These are phyloP conservation scores for Clunio marinus DNA, from an alignment of 2,888 invertebrate species.

Conservation along the genomic window DNA sequence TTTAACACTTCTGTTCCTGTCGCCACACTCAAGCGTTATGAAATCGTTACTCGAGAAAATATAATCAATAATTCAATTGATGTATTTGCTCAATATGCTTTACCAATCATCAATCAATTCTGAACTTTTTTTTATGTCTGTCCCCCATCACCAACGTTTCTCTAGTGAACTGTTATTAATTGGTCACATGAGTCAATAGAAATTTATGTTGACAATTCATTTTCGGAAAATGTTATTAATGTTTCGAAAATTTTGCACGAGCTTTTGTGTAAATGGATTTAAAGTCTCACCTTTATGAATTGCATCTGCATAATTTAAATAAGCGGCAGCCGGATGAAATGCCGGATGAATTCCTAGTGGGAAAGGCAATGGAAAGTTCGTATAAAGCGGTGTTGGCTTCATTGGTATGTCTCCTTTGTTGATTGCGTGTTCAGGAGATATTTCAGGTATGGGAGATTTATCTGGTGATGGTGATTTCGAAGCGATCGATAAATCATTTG, in stretches of 20 bases:
- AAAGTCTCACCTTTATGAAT: constrained; percentile 38
- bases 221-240: constrained; percentile 12
- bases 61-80: constrained; percentile 37
- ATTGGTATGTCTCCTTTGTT: constrained; percentile 9
- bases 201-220: constrained; percentile 33
- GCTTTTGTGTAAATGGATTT: too few relatives aligned
- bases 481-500: constrained; percentile 14
- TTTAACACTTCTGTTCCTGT: not conserved
- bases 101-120: constrained; percentile 23
- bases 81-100: constrained; percentile 35
- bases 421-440: constrained; percentile 14
- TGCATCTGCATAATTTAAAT: constrained; percentile 37
- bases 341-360: constrained; percentile 35
- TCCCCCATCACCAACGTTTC: constrained; percentile 3
- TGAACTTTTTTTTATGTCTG: not conserved
- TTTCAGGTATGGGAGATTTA: constrained; percentile 25
- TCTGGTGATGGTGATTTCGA: constrained; percentile 34
- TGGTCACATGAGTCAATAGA: constrained; percentile 38
- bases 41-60: not conserved
- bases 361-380: constrained; percentile 33
- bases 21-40: not conserved
- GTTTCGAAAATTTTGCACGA: not conserved
- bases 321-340: constrained; percentile 37
- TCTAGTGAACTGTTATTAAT: constrained; percentile 28
- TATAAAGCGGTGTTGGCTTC: constrained; percentile 34